Percentiles rank a stretch among this genome's conserved stretches.
Conservation (phyloP, 1,140 invertebrate species). For the Microplitis demolitor region DNA sequence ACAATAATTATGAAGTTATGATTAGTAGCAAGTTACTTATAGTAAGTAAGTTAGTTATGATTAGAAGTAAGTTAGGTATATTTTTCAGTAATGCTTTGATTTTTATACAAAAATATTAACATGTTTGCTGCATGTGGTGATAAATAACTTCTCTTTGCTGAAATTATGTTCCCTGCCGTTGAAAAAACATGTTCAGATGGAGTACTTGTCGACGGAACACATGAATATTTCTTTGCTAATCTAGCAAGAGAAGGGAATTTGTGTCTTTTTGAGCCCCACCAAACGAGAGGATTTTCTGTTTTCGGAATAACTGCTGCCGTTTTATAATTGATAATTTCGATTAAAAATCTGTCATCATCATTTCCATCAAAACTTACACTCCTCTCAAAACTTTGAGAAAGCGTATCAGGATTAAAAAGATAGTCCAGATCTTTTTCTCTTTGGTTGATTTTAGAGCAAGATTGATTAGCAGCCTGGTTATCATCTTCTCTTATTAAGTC, state of each 20-base stretch:
- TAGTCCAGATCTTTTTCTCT: not conserved
- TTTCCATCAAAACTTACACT: not conserved
- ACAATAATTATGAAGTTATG: not conserved
- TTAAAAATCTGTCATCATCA: not conserved
- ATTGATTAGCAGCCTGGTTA: not conserved
- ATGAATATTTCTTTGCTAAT: slow-evolving; percentile 1
- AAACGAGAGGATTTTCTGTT: slow-evolving; percentile 6
- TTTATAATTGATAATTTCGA: not conserved
- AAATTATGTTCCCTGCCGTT: slow-evolving; percentile 9
- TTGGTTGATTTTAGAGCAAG: not conserved
- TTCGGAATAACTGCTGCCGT: not conserved
- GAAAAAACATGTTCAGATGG: slow-evolving; percentile 18
- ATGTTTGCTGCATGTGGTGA: slow-evolving; percentile 6
- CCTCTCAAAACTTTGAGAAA: not conserved
- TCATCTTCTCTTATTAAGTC: not conserved
- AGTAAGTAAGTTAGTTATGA: too few relatives aligned
- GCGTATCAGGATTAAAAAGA: not conserved
- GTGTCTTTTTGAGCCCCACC: not conserved
- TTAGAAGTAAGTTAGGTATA: not conserved
- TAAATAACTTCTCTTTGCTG: slow-evolving; percentile 9
- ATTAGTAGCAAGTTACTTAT: too few relatives aligned
- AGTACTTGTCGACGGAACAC: not conserved
- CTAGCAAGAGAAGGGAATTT: not conserved
- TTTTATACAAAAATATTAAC: slow-evolving; percentile 20
- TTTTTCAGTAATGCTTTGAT: not conserved